Evolutionary conservation across 1,140 invertebrate species (phyloP).

Genomic region (Aphelinus certus): DNA sequence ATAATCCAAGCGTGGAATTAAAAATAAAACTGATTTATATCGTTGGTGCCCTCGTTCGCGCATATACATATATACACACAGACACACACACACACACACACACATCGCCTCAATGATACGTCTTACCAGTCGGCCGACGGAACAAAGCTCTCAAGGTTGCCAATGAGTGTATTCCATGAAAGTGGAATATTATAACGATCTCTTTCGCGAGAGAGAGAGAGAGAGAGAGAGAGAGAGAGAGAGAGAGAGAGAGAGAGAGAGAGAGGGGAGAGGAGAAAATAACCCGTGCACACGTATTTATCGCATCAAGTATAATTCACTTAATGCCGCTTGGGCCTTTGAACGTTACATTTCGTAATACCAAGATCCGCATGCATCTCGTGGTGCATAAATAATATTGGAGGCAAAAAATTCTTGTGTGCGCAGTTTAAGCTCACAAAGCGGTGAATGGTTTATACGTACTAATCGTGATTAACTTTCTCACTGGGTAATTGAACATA

Average conservation of each 20-base stretch:
- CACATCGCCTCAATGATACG: constrained; percentile 15
- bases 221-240: no score
- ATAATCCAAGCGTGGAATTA: constrained; percentile 7
- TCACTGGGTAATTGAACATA: background rate
- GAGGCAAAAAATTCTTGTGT: background rate
- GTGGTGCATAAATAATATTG: constrained; percentile 4
- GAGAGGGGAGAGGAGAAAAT: no score
- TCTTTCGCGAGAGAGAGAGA: no score
- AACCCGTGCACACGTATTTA: background rate
- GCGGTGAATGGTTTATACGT: no score
- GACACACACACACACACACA: background rate
- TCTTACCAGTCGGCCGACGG: background rate
- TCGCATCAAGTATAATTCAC: background rate
- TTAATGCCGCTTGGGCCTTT: background rate
- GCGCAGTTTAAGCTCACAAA: background rate
- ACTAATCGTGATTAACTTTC: background rate
- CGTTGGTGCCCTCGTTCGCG: background rate
- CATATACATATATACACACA: no score
- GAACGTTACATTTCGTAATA: constrained; percentile 16
- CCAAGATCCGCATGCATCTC: background rate
- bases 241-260: background rate
- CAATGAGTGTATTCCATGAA: constrained; percentile 17
- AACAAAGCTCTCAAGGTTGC: constrained; percentile 13
- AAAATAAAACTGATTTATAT: constrained; percentile 22
- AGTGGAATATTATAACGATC: constrained; percentile 19